Conservation (phyloP, 2,888 invertebrate species). For the Asteroscopus sphinx region DNA sequence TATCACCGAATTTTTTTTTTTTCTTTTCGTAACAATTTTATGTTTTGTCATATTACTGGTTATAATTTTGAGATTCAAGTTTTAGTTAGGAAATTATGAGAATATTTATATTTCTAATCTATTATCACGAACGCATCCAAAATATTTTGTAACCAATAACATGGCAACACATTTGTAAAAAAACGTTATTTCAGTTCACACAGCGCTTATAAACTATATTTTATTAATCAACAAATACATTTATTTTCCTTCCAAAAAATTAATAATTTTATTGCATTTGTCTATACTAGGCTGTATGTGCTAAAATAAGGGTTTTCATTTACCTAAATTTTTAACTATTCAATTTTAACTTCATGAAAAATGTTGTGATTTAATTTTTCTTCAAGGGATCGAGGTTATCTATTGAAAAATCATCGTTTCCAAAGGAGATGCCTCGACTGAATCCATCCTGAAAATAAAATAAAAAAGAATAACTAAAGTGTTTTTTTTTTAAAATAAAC, state of each 20-base stretch:
- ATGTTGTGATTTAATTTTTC: constrained; percentile 89
- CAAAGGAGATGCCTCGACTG: constrained; percentile 95
- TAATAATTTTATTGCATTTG: constrained; percentile 71
- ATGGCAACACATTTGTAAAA: constrained; percentile 80
- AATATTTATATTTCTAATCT: constrained; percentile 64
- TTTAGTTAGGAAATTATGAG: constrained; percentile 52
- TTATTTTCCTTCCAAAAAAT: constrained; percentile 40
- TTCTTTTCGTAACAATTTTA: constrained; percentile 53
- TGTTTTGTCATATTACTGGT: constrained; percentile 62
- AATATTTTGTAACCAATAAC: constrained; percentile 82
- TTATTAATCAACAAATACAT: constrained; percentile 64
- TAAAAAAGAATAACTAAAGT: constrained; percentile 2
- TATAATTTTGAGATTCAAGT: constrained; percentile 71
- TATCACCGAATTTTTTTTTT: constrained; percentile 67
- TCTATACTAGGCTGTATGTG: constrained; percentile 74
- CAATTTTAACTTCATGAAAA: constrained; percentile 58
- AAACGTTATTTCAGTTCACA: constrained; percentile 73
- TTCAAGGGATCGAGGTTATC: constrained; percentile 98
- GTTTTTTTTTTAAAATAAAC: not conserved
- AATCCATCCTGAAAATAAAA: constrained; percentile 94
- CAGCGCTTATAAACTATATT: constrained; percentile 70
- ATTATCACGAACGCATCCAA: constrained; percentile 78
- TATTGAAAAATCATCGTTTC: constrained; percentile 97
- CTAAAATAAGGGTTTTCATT: constrained; percentile 68
- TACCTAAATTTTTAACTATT: constrained; percentile 69